These are phyloP conservation scores for Mythimna pallens DNA, from an alignment of 2,888 invertebrate genomes.

Conservation along the genomic window DNA sequence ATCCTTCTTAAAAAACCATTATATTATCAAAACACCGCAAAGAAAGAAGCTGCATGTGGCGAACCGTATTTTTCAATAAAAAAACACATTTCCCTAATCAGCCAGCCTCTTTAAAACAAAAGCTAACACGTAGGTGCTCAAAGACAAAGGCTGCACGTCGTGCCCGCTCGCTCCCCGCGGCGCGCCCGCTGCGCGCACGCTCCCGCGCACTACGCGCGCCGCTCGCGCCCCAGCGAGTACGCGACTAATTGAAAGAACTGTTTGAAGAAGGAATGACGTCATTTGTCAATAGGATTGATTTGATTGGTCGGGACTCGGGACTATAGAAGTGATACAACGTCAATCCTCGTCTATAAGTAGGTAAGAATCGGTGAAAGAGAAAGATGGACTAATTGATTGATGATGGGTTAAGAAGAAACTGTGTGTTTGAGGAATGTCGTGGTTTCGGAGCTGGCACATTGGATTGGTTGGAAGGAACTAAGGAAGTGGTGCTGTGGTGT, in stretches of 20 bases:
- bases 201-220: constrained; percentile 51
- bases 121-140: background rate
- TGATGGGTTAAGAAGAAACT: no score
- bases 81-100: constrained; percentile 3
- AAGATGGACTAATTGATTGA: no score
- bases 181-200: constrained; percentile 59
- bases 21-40: background rate
- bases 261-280: constrained; percentile 25
- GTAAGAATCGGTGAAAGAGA: no score
- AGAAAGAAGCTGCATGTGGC: background rate
- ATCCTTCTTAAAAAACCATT: background rate
- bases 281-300: constrained; percentile 1
- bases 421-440: no score
- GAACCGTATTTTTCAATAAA: background rate
- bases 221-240: constrained; percentile 17
- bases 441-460: no score
- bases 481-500: no score
- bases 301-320: background rate
- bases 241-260: constrained; percentile 49
- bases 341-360: no score
- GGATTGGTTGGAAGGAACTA: background rate
- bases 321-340: no score
- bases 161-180: constrained; percentile 58
- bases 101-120: background rate
- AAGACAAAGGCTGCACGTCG: constrained; percentile 63